phyloP scores from a whole-genome alignment of 2,113 vertebrate genomes.

The Chiloscyllium plagiosum region DNA sequence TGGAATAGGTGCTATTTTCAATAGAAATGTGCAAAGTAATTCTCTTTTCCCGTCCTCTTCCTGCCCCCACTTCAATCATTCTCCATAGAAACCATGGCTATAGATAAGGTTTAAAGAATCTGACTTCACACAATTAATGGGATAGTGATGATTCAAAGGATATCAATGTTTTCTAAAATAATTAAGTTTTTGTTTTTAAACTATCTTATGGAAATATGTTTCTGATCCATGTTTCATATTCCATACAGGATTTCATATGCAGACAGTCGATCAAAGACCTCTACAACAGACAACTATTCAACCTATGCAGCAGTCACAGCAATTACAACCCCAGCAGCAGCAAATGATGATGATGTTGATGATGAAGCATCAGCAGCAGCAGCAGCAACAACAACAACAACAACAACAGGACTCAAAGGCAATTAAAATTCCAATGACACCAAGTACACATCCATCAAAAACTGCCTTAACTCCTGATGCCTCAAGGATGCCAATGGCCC shows the following conservation, averaged over 20 bases:
- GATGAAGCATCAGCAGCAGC: constrained; percentile 65
- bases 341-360: constrained; percentile 96
- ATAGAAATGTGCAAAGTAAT: background rate
- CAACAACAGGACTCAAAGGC: constrained; percentile 68
- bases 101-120: background rate
- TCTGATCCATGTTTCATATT: constrained; percentile 41
- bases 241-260: constrained; percentile 74
- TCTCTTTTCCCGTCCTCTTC: background rate
- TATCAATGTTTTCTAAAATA: background rate
- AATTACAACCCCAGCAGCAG: constrained; percentile 65
- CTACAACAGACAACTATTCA: constrained; percentile 88
- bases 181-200: background rate
- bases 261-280: constrained; percentile 82
- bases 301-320: constrained; percentile 70
- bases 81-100: background rate
- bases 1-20: background rate
- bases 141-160: background rate
- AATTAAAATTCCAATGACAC: constrained; percentile 73
- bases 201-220: background rate
- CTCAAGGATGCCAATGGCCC: constrained; percentile 80
- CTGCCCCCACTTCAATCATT: background rate
- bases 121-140: background rate
- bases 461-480: constrained; percentile 70
- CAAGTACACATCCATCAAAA: constrained; percentile 71
- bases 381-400: constrained; percentile 70